Base-by-base conservation (phyloP, 1,140 invertebrate genomes). In the Trigoniulus corallinus region DNA sequence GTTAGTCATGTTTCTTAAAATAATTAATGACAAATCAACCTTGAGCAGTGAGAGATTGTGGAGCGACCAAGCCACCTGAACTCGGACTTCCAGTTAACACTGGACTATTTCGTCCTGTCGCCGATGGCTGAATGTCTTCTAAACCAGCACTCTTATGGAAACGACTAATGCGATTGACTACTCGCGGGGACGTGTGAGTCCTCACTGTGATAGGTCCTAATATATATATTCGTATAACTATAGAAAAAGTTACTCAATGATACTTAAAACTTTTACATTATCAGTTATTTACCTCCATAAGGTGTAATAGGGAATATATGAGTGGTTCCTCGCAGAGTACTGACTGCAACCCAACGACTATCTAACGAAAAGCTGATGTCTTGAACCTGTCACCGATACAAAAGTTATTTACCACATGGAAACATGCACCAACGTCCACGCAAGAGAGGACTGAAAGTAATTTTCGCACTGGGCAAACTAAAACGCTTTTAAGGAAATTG, bases 251-350 rank as follows among this genome's bases (percentile, higher is more conserved):
- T 48, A 22, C 15, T 23, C 20, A 26, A 47, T 37, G 4, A 27
- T 4, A 47, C 23, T 4, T 3, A 51, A 34, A 50, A 26, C 15
- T 23, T 52, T 52, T 20, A 46, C 2, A 37, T 1, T 1, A 51
- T 15, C 7, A 7, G 15, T 45, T 21, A 47, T 53, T 59, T 62
- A 69, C 74, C 95, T 54, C 94, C 95, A 64, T 97, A 98, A n/a
- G 92, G 86, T 22, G 88, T 92, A 10, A 98, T 80, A 1, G 94
- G 89, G 72, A 97, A 98, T 42, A 98, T 81, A 65, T 98, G 95
- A 18, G 92, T 95, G 1, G 94, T 98, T 51, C 93, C 94, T 54
- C 94, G 78, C 55, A 94, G 72, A 3, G 94, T 96, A 23, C 87
- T 88, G 1, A 98, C 80, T 15, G 91, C 84, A 10, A 91, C 80